Conservation (phyloP, 2,113 vertebrate species). For the Oreochromis aureus region DNA sequence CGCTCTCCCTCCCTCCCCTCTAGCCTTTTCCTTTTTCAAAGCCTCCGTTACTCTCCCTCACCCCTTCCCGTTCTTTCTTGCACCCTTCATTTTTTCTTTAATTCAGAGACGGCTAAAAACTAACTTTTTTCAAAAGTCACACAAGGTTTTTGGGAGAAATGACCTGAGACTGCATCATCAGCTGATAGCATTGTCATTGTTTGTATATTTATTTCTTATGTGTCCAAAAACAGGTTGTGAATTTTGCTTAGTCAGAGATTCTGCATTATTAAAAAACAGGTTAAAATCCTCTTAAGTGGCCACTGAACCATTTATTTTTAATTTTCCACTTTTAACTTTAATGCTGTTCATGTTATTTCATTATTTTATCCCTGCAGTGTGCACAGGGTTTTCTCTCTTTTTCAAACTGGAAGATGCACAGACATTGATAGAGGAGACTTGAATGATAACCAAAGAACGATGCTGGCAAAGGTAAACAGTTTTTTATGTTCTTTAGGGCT, state of each 20-base stretch:
- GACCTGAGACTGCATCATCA: neutral
- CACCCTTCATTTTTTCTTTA: neutral
- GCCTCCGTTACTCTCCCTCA: neutral
- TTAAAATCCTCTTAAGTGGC: neutral
- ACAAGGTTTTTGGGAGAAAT: neutral
- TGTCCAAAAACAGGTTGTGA: neutral
- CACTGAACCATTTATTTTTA: neutral
- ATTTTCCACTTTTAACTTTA: neutral
- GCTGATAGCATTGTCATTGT: neutral
- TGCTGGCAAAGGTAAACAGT: neutral
- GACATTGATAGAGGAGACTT: neutral
- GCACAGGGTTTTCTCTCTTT: neutral
- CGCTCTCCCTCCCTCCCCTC: neutral
- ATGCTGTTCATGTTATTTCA: neutral
- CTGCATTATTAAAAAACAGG: neutral
- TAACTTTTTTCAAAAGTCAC: neutral
- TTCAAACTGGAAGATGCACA: neutral
- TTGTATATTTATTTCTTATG: neutral
- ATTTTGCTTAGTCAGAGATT: neutral
- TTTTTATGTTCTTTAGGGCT: neutral
- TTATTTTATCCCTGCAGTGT: neutral
- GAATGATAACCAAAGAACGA: neutral
- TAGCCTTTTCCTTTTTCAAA: constrained; percentile 1
- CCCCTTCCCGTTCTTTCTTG: neutral
- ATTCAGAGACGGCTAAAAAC: neutral